Conservation (phyloP, 1,140 invertebrate species). For the Pectinophora gossypiella region DNA sequence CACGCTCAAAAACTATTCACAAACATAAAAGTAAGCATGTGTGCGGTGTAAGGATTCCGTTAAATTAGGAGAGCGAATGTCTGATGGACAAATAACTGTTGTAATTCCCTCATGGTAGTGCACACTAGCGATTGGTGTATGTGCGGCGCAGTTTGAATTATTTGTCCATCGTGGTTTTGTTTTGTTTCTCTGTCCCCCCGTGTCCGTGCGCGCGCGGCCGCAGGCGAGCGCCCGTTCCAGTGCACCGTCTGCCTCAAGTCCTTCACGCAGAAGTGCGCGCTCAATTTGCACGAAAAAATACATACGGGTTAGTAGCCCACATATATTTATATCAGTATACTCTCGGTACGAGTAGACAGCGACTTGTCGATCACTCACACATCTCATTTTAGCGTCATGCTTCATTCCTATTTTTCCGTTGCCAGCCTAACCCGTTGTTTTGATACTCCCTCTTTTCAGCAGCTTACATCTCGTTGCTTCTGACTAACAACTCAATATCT, state of each 20-base stretch:
- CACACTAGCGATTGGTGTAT: conserved; percentile 24
- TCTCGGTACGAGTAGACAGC: conserved; percentile 50
- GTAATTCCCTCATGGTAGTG: conserved; percentile 66
- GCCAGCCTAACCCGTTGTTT: conserved; percentile 66
- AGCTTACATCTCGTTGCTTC: conserved; percentile 70
- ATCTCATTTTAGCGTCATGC: conserved; percentile 68
- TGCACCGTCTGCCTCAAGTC: conserved; percentile 82
- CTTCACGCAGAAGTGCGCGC: conserved; percentile 81
- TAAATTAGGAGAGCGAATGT: conserved; percentile 59
- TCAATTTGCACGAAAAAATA: conserved; percentile 80
- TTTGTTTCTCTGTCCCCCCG: conserved; percentile 73
- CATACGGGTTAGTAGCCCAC: conserved; percentile 78
- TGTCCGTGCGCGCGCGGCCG: conserved; percentile 46
- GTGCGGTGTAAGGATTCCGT: conserved; percentile 62
- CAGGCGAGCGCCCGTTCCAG: conserved; percentile 81
- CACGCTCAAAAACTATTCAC: conserved; percentile 77
- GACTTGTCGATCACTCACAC: conserved; percentile 51
- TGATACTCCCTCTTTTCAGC: conserved; percentile 41
- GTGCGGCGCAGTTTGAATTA: conserved; percentile 43
- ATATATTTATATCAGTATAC: conserved; percentile 59
- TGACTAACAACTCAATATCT: conserved; percentile 64
- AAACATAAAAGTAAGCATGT: conserved; percentile 72
- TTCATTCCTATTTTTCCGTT: conserved; percentile 68
- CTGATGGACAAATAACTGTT: conserved; percentile 69
- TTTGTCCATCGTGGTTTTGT: conserved; percentile 76